These are phyloP conservation scores for Leptopilina boulardi DNA, from an alignment of 1,140 invertebrate species.

Conservation along the genomic window DNA sequence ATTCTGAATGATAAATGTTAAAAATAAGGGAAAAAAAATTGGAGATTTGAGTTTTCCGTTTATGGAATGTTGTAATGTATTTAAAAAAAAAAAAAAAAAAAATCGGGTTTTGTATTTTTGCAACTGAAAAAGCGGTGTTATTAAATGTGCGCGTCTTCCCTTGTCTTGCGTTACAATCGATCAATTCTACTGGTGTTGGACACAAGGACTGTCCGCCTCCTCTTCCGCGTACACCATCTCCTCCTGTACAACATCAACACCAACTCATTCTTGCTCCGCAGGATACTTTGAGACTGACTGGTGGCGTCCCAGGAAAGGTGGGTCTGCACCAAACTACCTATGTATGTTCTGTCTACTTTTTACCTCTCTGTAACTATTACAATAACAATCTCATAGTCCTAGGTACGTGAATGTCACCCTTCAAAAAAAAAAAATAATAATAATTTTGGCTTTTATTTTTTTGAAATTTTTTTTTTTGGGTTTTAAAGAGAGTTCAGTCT, in stretches of 20 bases:
- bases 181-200: constrained; percentile 73
- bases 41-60: too few species aligned
- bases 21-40: too few species aligned
- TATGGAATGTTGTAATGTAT: too few species aligned
- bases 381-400: constrained; percentile 17
- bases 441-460: not conserved
- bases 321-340: constrained; percentile 78
- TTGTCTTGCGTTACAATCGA: constrained; percentile 69
- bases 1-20: too few species aligned
- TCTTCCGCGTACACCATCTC: constrained; percentile 88
- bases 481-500: constrained; percentile 50
- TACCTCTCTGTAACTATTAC: constrained; percentile 56
- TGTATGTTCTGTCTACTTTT: constrained; percentile 74
- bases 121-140: constrained; percentile 72
- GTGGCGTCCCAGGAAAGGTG: constrained; percentile 97
- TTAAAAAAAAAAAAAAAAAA: not conserved
- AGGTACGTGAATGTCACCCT: constrained; percentile 19
- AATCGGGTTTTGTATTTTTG: constrained; percentile 51
- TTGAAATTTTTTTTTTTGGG: too few species aligned
- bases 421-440: constrained; percentile 37
- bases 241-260: constrained; percentile 75
- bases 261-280: constrained; percentile 80
- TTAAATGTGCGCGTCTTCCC: constrained; percentile 70
- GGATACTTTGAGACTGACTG: constrained; percentile 95
- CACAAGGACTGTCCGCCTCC: constrained; percentile 91